phyloP scores from a whole-genome alignment of 2,113 vertebrate genomes.

The Mesitornis unicolor region DNA sequence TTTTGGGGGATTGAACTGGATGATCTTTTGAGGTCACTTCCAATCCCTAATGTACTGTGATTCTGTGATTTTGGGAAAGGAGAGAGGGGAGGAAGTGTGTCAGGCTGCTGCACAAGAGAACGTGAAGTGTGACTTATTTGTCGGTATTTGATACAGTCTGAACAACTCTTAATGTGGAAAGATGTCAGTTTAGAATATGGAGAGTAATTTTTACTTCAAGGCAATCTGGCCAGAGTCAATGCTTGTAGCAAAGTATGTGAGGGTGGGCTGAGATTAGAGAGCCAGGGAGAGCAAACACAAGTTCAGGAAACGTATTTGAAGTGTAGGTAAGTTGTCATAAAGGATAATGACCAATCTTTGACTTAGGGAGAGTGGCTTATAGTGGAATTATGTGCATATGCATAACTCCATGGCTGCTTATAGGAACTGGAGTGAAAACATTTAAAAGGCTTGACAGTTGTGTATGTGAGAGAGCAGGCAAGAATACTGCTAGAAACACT shows the following conservation, averaged over 20 bases:
- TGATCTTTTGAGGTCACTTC: too few species aligned
- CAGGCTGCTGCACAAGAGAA: neutral
- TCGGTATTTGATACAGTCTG: neutral
- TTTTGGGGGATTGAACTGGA: too few species aligned
- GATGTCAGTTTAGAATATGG: neutral
- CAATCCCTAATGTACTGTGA: too few species aligned
- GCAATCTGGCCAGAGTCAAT: neutral
- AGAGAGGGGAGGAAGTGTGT: neutral
- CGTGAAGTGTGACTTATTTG: neutral
- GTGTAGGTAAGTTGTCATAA: neutral
- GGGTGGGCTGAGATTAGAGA: neutral
- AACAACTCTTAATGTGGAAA: neutral
- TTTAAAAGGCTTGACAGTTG: neutral
- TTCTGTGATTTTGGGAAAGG: accelerated
- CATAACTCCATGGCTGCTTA: neutral
- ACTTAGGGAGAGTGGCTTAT: neutral
- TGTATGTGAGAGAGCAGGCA: neutral
- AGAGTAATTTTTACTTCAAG: neutral
- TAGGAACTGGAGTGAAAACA: neutral
- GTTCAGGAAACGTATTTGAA: neutral
- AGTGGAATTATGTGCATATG: neutral
- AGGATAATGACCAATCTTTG: neutral
- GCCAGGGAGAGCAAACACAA: neutral
- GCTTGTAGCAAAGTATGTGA: neutral
- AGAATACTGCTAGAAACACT: neutral